Evolutionary conservation across 2,113 vertebrate species (phyloP), one percentile per base, ranked within the genome.

Genomic region (Panthera uncia): DNA sequence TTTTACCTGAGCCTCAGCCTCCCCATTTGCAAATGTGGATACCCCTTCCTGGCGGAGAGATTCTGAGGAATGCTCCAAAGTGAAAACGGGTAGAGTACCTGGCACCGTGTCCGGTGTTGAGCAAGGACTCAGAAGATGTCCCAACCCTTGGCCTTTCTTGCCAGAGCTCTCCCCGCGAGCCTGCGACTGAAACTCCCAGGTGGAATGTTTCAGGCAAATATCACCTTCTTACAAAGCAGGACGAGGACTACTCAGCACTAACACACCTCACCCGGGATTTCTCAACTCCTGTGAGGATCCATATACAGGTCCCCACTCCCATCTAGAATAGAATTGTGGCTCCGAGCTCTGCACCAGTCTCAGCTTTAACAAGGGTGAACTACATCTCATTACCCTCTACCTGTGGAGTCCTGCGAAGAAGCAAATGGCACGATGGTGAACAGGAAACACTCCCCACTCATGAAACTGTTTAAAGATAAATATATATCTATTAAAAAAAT

Each of bases 391-490:
- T 81, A 71, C 82, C 55, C 16, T 88, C 52, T 92, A 95, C 63
- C 63, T 89, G 48, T 11, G 78, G 65, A 55, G 50, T 63, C 94
- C 61, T 63, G 19, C 4, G 48, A 97, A 61, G 57, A 91, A 93
- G 84, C n/a, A 96, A 97, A 92, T 31, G 36, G 86, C 61, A 88
- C 61, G 61, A 55, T 13, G 55, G 63, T 83, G 69, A 97, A 95
- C 41, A 95, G 63, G 41, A 94, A 94, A 97, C 48, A 87, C 2
- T 82, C 63, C 92, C 87, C 31, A 92, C 78, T 91, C 31, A 71
- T 31, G 52, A 95, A 94, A 91, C 12, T 61, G 83, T 41, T 87
- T 87, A 83, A 93, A 97, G 96, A 95, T 41, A 90, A 91, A 79
- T 41, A 91, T 55, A 18, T 45, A 31, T 78, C 27, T 78, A 29